phyloP scores from a whole-genome alignment of 2,113 vertebrate genomes.

The Dipodomys merriami region DNA sequence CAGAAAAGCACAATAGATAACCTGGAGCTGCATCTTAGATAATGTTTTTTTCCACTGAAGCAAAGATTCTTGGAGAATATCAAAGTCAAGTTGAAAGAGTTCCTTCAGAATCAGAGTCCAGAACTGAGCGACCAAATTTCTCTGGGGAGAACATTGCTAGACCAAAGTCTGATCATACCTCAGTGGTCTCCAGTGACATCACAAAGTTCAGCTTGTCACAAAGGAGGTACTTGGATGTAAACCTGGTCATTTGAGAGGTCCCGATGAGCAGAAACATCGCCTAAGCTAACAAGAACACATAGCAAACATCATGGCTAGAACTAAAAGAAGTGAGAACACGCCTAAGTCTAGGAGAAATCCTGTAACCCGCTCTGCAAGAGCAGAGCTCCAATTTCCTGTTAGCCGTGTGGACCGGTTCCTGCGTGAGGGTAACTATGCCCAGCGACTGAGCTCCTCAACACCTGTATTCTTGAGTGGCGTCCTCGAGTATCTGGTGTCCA shows the following conservation, averaged over 20 bases:
- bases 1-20: neutral
- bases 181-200: neutral
- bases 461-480: slow-evolving; percentile 83
- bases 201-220: slow-evolving; percentile 1
- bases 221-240: neutral
- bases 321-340: no score
- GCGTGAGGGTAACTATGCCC: slow-evolving; percentile 67
- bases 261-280: no score
- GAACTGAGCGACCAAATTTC: no score
- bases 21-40: neutral
- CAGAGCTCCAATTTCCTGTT: slow-evolving; percentile 85
- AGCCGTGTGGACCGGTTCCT: slow-evolving; percentile 52
- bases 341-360: fast-evolving
- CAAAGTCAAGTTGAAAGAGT: neutral
- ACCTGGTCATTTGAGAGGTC: neutral
- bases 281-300: neutral
- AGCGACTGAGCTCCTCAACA: slow-evolving; percentile 68
- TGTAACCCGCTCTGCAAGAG: slow-evolving; percentile 70
- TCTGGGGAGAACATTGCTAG: neutral
- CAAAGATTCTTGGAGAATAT: neutral
- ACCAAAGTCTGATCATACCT: neutral
- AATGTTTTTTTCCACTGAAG: neutral
- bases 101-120: neutral
- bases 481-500: slow-evolving; percentile 85
- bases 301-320: neutral